A percentile compares a stretch with the other conserved stretches of the same genome.
These are phyloP conservation scores for Rhinophrynus dorsalis DNA, from an alignment of 2,797 vertebrate species.

Conservation along the genomic window DNA sequence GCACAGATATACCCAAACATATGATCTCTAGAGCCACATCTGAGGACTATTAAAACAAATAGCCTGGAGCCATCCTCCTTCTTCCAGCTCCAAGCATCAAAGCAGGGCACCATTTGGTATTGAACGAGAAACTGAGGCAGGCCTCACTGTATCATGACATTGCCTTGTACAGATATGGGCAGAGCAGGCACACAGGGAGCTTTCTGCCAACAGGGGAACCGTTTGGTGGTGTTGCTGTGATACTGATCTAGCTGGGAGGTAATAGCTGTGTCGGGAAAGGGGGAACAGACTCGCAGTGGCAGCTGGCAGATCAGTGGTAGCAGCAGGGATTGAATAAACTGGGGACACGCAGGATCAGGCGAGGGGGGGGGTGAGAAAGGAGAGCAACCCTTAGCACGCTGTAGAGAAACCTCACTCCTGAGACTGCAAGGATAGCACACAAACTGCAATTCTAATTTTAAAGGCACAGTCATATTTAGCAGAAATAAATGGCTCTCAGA, in stretches of 20 bases:
- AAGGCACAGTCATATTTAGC: neutral
- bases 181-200: conserved; percentile 40
- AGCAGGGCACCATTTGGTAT: conserved; percentile 45
- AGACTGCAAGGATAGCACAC: conserved; percentile 23
- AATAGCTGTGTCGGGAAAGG: conserved; percentile 43
- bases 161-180: conserved; percentile 46
- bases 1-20: neutral
- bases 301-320: conserved; percentile 51
- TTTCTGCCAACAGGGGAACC: conserved; percentile 41
- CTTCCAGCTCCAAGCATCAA: conserved; percentile 32
- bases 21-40: conserved; percentile 31
- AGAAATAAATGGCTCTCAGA: too few relatives aligned
- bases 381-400: conserved; percentile 23
- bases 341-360: conserved; percentile 21
- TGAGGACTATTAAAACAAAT: conserved; percentile 24
- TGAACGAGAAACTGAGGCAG: conserved; percentile 36
- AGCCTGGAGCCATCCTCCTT: conserved; percentile 5
- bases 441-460: neutral
- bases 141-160: conserved; percentile 46
- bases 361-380: conserved; percentile 9
- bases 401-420: conserved; percentile 13
- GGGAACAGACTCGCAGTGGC: conserved; percentile 41
- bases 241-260: conserved; percentile 50
- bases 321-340: conserved; percentile 48
- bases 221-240: conserved; percentile 47